Evolutionary conservation across 2,797 vertebrate species (phyloP).

Genomic region (Borostomias antarcticus): DNA sequence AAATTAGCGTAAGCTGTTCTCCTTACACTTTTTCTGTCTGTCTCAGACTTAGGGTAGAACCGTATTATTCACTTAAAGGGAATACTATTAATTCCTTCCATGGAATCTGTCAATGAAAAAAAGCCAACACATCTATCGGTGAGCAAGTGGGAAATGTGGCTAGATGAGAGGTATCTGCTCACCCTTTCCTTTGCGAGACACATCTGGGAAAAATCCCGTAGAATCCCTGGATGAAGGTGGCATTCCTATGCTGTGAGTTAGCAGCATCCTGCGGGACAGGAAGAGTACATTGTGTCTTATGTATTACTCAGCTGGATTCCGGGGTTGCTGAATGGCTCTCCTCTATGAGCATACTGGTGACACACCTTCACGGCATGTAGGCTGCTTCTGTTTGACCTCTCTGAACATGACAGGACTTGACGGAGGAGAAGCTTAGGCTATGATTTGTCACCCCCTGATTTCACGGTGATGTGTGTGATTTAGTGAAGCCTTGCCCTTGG

Average conservation of each 20-base stretch:
- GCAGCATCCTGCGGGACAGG: slow-evolving; percentile 28
- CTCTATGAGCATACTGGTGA: slow-evolving; percentile 11
- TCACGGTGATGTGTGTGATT: not conserved
- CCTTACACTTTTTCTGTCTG: no score
- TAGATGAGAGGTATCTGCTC: no score
- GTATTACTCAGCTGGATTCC: not conserved
- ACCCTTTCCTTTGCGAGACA: no score
- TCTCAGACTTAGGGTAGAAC: no score
- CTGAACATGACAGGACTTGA: slow-evolving; percentile 37
- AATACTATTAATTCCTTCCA: no score
- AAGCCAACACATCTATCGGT: no score
- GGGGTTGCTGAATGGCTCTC: slow-evolving; percentile 33
- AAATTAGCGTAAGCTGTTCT: no score
- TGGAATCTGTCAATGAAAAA: no score
- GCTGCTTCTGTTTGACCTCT: slow-evolving; percentile 27
- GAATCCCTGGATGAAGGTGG: slow-evolving; percentile 42
- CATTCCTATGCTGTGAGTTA: slow-evolving; percentile 51
- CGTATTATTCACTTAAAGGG: no score
- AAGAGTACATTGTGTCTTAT: slow-evolving; percentile 32
- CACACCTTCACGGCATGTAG: slow-evolving; percentile 14
- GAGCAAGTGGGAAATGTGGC: no score
- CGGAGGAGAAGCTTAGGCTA: not conserved
- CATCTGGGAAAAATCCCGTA: slow-evolving; percentile 9
- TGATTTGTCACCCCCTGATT: not conserved
- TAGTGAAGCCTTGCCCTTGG: not conserved